Base-by-base conservation (phyloP, 2,113 vertebrate species). In the Falco punctatus region DNA sequence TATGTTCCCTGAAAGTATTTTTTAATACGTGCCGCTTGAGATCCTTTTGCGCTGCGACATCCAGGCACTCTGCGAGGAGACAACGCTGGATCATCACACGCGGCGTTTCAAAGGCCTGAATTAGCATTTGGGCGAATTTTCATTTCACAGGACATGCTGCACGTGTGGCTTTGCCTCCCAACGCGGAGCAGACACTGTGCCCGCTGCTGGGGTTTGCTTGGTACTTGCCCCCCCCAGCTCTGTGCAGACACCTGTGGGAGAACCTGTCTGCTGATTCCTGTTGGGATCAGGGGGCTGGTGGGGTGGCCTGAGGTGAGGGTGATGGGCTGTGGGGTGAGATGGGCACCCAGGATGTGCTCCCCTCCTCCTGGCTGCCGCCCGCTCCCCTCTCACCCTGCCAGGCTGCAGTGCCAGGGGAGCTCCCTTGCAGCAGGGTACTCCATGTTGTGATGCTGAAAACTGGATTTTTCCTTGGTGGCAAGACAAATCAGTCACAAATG, bases 81-180 rank as follows among this genome's bases (percentile, higher is more conserved):
- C 2, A 16, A 5, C 1, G 2, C 10, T 3, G 44, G 64, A 46
- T n/a, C 4, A 0, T 42, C 95, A 64, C 88, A 81, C 1, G 9
- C 1, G 5, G 61, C 2, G 0, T 71, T 67, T 19, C 94, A 6
- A 19, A 42, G 66, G 58, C 67, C 59, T 0, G 0, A 52, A 54
- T 75, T 58, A 74, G 48, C 84, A 67, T 71, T 48, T 2, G 32
- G 65, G 84, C 2, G 71, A 57, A 51, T 90, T 86, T 40, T 61
- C 58, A 20, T 70, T 59, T 48, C 49, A 3, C 4, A 24, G 82
- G 92, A 57, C 0, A 4, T 22, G 90, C 70, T n/a, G 61, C 82
- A 67, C 7, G 4, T 21, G 27, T 38, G 57, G 52, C 78, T 88
- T 40, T 42, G 48, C 84, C 59, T 92, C 69, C 38, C 46, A 15